Evolutionary conservation across 2,797 vertebrate species (phyloP).

Genomic region (Liasis olivaceus): DNA sequence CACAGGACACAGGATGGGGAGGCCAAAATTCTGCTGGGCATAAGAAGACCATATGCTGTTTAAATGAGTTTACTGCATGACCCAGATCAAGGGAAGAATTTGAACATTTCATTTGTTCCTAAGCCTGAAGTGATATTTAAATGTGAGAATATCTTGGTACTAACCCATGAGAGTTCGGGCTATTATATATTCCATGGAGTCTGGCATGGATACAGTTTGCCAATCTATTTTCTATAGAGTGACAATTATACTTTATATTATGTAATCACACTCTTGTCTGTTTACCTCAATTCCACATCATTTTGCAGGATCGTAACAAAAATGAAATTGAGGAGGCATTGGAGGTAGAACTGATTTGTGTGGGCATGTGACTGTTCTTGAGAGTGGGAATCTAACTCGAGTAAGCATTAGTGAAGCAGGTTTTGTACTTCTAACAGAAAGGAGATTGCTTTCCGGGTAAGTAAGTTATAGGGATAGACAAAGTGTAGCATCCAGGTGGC

Average conservation of each 20-base stretch:
- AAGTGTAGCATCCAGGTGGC: not conserved
- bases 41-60: not conserved
- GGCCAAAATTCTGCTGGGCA: not conserved
- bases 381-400: not conserved
- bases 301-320: not conserved
- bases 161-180: not conserved
- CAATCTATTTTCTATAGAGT: not conserved
- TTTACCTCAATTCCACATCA: not conserved
- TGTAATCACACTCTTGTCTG: not conserved
- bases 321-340: not conserved
- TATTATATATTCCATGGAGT: not conserved
- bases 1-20: not conserved
- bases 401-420: not conserved
- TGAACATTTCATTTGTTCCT: not conserved
- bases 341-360: not conserved
- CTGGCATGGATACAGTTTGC: not conserved
- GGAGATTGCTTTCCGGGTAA: not conserved
- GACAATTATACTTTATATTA: not conserved
- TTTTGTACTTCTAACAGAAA: not conserved
- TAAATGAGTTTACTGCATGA: not conserved
- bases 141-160: not conserved
- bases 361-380: not conserved
- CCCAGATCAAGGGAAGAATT: not conserved
- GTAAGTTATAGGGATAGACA: not conserved
- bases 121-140: not conserved